These are phyloP conservation scores for Norana najaformis DNA, from an alignment of 2,888 invertebrate species.

Conservation along the genomic window DNA sequence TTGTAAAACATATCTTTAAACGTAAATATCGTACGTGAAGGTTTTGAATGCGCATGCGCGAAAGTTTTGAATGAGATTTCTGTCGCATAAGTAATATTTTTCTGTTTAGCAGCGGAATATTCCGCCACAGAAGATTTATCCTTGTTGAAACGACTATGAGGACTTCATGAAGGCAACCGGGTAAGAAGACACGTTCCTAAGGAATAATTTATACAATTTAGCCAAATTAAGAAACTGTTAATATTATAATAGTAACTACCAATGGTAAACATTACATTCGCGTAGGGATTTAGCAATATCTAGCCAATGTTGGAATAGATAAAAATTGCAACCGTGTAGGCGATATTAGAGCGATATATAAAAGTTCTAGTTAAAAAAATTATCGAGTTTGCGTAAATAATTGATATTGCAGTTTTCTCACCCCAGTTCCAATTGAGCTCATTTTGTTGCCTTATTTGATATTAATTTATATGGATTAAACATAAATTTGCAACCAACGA, in stretches of 20 bases:
- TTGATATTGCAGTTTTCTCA: slow-evolving; percentile 27
- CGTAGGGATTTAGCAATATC: not conserved
- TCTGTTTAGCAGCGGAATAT: too few relatives aligned
- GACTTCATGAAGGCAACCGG: not conserved
- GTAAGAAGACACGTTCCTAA: not conserved
- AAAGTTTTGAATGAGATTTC: too few relatives aligned
- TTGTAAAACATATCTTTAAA: too few relatives aligned
- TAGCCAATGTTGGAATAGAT: not conserved
- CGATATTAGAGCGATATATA: not conserved
- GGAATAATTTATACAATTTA: not conserved
- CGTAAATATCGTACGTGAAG: too few relatives aligned
- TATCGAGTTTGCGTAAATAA: not conserved
- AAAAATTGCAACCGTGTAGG: not conserved
- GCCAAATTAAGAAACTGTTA: not conserved
- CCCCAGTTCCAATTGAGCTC: slow-evolving; percentile 46
- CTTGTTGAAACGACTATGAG: too few relatives aligned
- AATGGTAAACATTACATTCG: not conserved
- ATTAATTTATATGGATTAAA: not conserved
- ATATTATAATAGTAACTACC: too few relatives aligned
- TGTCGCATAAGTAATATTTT: too few relatives aligned
- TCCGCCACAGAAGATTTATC: too few relatives aligned
- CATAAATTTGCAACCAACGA: not conserved
- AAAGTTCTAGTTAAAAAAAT: not conserved
- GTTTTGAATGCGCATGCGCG: too few relatives aligned
- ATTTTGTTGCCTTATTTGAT: slow-evolving; percentile 37